Base-by-base conservation (phyloP, 2,888 invertebrate species). In the Altica lythri region DNA sequence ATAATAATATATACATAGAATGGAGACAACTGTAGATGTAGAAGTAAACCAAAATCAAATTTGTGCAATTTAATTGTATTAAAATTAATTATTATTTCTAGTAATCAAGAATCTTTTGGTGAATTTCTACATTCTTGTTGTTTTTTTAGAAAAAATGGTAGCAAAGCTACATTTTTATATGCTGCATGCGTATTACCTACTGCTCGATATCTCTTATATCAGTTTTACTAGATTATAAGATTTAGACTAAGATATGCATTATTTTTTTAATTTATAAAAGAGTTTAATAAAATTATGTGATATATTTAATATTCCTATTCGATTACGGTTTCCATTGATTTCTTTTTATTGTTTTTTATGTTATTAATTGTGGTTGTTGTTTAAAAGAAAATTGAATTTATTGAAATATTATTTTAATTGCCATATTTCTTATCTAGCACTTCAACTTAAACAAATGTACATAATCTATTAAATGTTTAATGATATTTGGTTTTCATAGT, bases 261-360 rank as follows among this genome's bases (percentile, higher is more conserved):
- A 48, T 54, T 48, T 54, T 51, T 54, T 57, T 57, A 18, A 57
- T 54, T 58, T 58, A 34, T 54, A 40, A 47, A 53, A 54, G 46
- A 49, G 49, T 57, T 57, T 54, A 57, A 53, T 53, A 48, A 48
- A 54, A 54, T 57, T 51, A 49, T 57, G 57, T 57, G 57, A 57
- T 57, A 58, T 54, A 48, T 52, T 48, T 42, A 53, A 52, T 46
- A 51, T 56, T 56, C 52, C 54, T 52, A 48, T 56, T 51, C 42
- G 40, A 57, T 46, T 53, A 42, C 45, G 14, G 43, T 50, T 50
- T 55, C 29, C 35, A 14, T 38, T 51, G 30, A n/a, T n/a, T n/a
- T n/a, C n/a, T n/a, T n/a, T n/a, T n/a, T n/a, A n/a, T n/a, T n/a
- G n/a, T n/a, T n/a, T n/a, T n/a, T n/a, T n/a, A n/a, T n/a, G n/a